Conservation (phyloP, 1,140 invertebrate species). For the Galleria mellonella region DNA sequence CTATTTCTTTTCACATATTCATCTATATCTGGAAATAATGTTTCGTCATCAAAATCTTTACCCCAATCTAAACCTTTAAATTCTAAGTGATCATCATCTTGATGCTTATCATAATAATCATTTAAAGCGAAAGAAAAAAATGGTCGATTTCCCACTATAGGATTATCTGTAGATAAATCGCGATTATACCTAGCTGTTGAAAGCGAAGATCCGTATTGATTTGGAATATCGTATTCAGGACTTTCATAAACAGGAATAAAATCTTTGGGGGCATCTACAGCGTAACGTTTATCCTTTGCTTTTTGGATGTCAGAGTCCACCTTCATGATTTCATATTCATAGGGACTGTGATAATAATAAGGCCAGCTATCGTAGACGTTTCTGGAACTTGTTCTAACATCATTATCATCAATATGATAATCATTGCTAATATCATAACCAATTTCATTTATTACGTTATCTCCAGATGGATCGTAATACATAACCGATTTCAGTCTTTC, state of each 20-base stretch:
- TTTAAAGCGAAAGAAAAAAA: slow-evolving; percentile 50
- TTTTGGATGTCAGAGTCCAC: slow-evolving; percentile 31
- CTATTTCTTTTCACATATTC: slow-evolving; percentile 17
- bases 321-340: slow-evolving; percentile 38
- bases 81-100: slow-evolving; percentile 38
- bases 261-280: slow-evolving; percentile 13
- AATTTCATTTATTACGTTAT: slow-evolving; percentile 6
- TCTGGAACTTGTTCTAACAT: slow-evolving; percentile 37
- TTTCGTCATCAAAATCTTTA: slow-evolving; percentile 37
- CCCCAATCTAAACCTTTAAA: slow-evolving; percentile 43
- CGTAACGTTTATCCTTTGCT: slow-evolving; percentile 45
- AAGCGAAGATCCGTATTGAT: neutral
- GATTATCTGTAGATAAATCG: slow-evolving; percentile 28
- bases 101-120: slow-evolving; percentile 47
- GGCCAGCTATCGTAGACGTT: slow-evolving; percentile 40
- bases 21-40: slow-evolving; percentile 15
- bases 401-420: slow-evolving; percentile 38
- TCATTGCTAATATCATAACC: slow-evolving; percentile 16
- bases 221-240: slow-evolving; percentile 11
- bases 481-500: slow-evolving; percentile 25
- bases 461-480: slow-evolving; percentile 16
- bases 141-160: slow-evolving; percentile 38
- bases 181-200: neutral
- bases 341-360: slow-evolving; percentile 34
- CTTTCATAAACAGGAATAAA: slow-evolving; percentile 48